phyloP scores from a whole-genome alignment of 2,797 vertebrate species.

The Syngnathus rostellatus region DNA sequence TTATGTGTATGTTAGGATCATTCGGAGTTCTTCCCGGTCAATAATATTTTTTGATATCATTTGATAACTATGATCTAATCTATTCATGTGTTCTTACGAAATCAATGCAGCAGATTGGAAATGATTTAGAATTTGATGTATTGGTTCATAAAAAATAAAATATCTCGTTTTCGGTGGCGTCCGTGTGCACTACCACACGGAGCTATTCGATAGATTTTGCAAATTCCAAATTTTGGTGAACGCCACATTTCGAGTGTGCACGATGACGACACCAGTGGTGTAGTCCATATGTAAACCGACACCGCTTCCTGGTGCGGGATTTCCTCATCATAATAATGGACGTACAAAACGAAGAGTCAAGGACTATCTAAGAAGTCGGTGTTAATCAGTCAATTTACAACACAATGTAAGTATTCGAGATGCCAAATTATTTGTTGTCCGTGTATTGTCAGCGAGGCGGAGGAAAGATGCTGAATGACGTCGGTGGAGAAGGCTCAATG shows the following conservation, averaged over 20 bases:
- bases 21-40: neutral
- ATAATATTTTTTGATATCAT: no score
- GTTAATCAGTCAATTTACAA: no score
- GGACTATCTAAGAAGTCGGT: neutral
- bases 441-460: neutral
- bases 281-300: constrained; percentile 53
- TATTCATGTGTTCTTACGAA: neutral
- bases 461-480: neutral
- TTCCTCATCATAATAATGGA: constrained; percentile 10
- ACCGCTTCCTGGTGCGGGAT: constrained; percentile 65
- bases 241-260: constrained; percentile 13
- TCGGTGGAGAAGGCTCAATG: neutral
- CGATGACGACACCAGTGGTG: constrained; percentile 42
- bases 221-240: constrained; percentile 35
- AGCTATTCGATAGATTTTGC: no score
- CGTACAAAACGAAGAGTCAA: constrained; percentile 19
- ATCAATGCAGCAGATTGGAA: neutral
- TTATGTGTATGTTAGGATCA: neutral
- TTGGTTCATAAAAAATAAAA: neutral
- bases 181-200: no score
- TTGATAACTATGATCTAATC: neutral
- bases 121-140: neutral
- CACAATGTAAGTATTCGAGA: constrained; percentile 11
- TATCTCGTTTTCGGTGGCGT: neutral
- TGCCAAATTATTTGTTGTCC: neutral